phyloP scores from a whole-genome alignment of 2,113 vertebrate genomes.

The Daboia siamensis region DNA sequence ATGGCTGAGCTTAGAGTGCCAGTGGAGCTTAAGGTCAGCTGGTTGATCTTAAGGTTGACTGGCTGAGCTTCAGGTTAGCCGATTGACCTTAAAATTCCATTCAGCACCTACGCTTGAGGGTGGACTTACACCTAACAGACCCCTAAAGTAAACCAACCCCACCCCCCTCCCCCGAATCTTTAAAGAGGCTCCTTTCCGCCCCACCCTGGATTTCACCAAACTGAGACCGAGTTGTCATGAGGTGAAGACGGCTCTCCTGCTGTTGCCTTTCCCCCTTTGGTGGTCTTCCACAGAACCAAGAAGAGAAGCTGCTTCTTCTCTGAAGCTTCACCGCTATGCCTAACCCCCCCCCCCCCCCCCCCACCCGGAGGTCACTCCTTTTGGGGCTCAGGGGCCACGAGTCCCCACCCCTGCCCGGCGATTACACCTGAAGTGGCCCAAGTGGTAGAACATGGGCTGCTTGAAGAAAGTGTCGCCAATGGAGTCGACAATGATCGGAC shows the following conservation, averaged over 20 bases:
- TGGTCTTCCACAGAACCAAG: background rate
- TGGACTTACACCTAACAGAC: background rate
- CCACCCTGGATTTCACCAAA: background rate
- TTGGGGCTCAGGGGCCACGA: background rate
- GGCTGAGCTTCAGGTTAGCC: too few species aligned
- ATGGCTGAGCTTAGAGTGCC: background rate
- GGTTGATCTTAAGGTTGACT: too few species aligned
- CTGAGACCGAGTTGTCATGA: background rate
- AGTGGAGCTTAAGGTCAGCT: background rate
- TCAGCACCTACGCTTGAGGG: background rate
- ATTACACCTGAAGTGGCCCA: slow-evolving; percentile 85
- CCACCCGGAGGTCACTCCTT: background rate
- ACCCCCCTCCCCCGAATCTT: background rate
- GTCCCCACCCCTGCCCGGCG: accelerated
- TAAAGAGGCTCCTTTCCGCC: background rate
- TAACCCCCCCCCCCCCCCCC: background rate
- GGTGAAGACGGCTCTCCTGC: background rate
- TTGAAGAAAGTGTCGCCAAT: slow-evolving; percentile 79
- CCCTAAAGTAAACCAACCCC: background rate
- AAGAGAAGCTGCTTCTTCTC: background rate
- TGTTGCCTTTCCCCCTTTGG: background rate
- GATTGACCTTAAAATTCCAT: background rate
- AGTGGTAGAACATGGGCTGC: slow-evolving; percentile 85
- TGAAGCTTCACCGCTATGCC: background rate
- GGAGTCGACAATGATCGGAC: slow-evolving; percentile 83